Base-by-base conservation (phyloP, 2,888 invertebrate species). In the Sipunculus nudus region DNA sequence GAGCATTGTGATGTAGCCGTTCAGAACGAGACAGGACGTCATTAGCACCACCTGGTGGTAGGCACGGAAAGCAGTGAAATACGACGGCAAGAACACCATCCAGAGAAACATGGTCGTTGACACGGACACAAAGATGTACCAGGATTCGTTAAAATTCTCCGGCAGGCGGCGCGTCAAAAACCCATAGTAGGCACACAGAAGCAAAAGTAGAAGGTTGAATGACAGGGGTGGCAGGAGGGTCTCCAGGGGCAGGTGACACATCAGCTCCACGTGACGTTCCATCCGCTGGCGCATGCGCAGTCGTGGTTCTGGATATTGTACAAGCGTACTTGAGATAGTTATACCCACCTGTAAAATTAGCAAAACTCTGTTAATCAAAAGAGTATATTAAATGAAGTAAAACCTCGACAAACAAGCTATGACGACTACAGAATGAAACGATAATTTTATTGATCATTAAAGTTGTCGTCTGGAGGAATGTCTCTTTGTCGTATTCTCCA, bases 111-210 rank as follows among this genome's bases (percentile, higher is more conserved):
- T 23, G 1, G 54, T 45, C 8, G 54, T 45, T n/a, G 45, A 40
- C 10, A 54, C 54, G 29, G 54, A 54, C 10, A 54, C 28, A n/a
- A 54, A 54, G 38, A 54, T 46, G 29, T 32, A 54, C 54, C 46
- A 45, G 19, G 45, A 46, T 29, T 54, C 54, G 21, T 54, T 54
- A 28, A 54, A 54, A 32, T 54, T 54, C 23, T 54, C 54, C 5
- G 54, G 54, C 3, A 54, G 46, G n/a, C 45, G 43, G 31, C 54
- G 46, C 5, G 54, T 54, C 25, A 45, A 29, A 19, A 32, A 54
- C 2, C 54, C 54, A 25, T 29, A 54, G 35, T 31, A 13, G 2
- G 54, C 54, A 38, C 46, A 45, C 16, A 43, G 35, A 19, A 54
- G 2, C 2, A 54, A 29, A 2, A 54, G 38, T 2, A 54, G 46